Evolutionary conservation across 1,140 invertebrate genomes (phyloP), one percentile per base, ranked within the genome.

Genomic region (Euwallacea similis): DNA sequence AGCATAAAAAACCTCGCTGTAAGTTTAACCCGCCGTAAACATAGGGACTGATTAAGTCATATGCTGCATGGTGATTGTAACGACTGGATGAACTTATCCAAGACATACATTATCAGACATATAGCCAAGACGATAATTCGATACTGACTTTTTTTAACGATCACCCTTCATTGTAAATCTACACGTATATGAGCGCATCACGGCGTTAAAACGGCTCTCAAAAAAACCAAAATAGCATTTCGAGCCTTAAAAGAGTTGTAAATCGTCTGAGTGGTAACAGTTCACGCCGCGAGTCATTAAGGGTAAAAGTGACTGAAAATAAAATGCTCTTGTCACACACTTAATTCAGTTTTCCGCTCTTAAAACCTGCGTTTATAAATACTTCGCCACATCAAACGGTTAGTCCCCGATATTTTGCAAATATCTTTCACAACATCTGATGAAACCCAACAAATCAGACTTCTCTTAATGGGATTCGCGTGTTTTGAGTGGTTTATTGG

Each of bases 361-460:
- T 47, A 46, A 65, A 50, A 9, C 59, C 2, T 7, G 54, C 46
- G 64, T 74, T 71, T 74, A 74, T 74, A 71, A 74, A 74, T 74
- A 74, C 59, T 15, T 68, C 64, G 16, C 64, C 58, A 71, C 69
- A 71, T 74, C 65, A 71, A 74, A 74, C 50, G 42, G 43, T 59
- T 60, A 50, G 63, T 73, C 67, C 13, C 56, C 67, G 67, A 69
- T 71, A 71, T 71, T 71, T 70, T 74, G 73, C 73, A 74, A 74
- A 71, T 74, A 74, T 71, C 64, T 71, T 70, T 73, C 68, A 62
- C 62, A 71, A 74, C 69, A 71, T 9, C 42, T 42, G 64, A 71
- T 71, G 65, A 71, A 71, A 44, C 58, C 43, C n/a, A 33, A 65
- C 54, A 65, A 58, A 58, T 70, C 58, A 64, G 42, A 63, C 61